These are phyloP conservation scores for Margarornis squamiger DNA, from an alignment of 2,797 vertebrate species.

Conservation along the genomic window DNA sequence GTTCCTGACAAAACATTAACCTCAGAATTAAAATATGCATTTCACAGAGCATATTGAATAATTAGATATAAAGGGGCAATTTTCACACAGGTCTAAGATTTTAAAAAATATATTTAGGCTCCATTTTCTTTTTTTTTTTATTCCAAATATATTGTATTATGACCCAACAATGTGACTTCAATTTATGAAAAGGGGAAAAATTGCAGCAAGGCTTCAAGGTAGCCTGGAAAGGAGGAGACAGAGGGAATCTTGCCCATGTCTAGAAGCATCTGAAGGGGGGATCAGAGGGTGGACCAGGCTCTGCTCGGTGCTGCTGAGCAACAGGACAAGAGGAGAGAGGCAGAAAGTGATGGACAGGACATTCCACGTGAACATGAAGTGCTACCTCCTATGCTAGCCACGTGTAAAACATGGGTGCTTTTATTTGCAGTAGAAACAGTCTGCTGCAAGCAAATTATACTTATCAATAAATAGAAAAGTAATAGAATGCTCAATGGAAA, in stretches of 20 bases:
- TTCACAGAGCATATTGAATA: not conserved
- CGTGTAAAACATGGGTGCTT: not conserved
- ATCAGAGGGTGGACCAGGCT: not conserved
- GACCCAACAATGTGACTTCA: not conserved
- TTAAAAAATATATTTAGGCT: not conserved
- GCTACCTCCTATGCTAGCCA: not conserved
- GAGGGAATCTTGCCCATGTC: not conserved
- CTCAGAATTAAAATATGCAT: not conserved
- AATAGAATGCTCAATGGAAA: not conserved
- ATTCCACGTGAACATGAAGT: not conserved
- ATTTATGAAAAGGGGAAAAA: not conserved
- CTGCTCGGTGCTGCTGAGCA: not conserved
- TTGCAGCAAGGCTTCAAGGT: not conserved
- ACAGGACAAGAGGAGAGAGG: not conserved
- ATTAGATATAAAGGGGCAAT: not conserved
- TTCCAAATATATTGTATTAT: not conserved
- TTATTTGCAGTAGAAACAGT: not conserved
- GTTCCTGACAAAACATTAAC: not conserved
- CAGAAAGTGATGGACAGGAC: not conserved
- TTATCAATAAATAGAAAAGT: conserved; percentile 4
- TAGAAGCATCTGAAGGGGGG: not conserved
- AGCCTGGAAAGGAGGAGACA: not conserved
- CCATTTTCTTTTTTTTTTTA: not conserved
- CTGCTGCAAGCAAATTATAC: not conserved
- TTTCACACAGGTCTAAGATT: not conserved